Conservation (phyloP, 2,888 invertebrate species). For the Drosophila melanosoma region DNA sequence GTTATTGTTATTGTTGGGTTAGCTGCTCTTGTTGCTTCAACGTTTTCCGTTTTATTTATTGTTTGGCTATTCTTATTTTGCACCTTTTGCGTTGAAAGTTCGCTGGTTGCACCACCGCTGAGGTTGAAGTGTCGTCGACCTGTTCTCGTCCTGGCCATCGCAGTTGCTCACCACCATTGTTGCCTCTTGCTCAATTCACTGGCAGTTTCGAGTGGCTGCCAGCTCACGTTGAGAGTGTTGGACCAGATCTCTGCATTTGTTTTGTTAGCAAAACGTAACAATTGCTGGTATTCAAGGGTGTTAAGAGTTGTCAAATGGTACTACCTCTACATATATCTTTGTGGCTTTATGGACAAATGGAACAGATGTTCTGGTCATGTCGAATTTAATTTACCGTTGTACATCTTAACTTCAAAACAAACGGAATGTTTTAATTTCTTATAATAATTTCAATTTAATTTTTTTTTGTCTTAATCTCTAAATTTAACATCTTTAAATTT, state of each 20-base stretch:
- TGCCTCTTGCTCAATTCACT: slow-evolving; percentile 49
- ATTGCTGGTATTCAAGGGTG: slow-evolving; percentile 40
- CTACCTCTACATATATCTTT: slow-evolving; percentile 6
- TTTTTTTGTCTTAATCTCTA: background rate
- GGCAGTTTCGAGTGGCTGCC: slow-evolving; percentile 47
- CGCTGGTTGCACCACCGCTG: slow-evolving; percentile 15
- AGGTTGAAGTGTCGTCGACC: slow-evolving; percentile 44
- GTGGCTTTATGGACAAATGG: slow-evolving; percentile 19
- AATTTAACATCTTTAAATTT: background rate
- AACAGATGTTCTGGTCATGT: background rate
- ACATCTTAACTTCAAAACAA: background rate
- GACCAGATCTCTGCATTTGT: slow-evolving; percentile 44
- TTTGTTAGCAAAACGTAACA: slow-evolving; percentile 42
- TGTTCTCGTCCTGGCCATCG: slow-evolving; percentile 16
- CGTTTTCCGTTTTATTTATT: slow-evolving; percentile 57
- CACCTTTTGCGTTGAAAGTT: slow-evolving; percentile 64
- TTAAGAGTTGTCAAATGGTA: slow-evolving; percentile 17
- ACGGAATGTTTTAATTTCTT: background rate
- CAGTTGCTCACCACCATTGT: slow-evolving; percentile 42
- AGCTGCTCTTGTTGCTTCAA: slow-evolving; percentile 41
- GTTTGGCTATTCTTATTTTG: slow-evolving; percentile 69
- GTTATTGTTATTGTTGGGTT: background rate
- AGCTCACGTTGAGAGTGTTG: slow-evolving; percentile 28
- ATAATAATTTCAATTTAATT: background rate
- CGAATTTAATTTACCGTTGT: background rate